A percentile compares a stretch with the other conserved stretches of the same genome.
Conservation (phyloP, 37 sponge, comb jelly and placozoan species). For the Amphimedon queenslandica region DNA sequence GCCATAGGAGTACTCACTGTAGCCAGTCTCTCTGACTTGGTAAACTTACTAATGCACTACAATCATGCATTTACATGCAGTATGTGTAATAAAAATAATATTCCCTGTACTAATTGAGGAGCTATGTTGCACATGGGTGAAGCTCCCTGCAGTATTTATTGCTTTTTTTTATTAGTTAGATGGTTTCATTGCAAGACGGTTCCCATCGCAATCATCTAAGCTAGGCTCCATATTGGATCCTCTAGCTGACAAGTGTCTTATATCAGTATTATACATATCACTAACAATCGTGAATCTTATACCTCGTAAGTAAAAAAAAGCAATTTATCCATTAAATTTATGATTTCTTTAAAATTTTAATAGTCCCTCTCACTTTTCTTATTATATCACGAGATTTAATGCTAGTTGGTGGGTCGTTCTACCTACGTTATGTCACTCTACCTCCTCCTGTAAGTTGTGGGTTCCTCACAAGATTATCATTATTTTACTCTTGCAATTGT, state of each 20-base stretch:
- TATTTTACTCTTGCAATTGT: not conserved
- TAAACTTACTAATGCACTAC: conserved; percentile 6
- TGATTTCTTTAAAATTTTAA: not conserved
- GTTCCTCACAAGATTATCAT: not conserved
- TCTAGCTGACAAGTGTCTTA: conserved; percentile 82
- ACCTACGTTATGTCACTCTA: conserved; percentile 78
- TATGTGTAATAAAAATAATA: no score
- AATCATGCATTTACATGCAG: not conserved
- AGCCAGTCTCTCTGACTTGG: conserved; percentile 69
- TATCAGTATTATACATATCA: conserved; percentile 47
- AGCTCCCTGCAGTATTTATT: no score
- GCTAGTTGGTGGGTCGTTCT: conserved; percentile 57
- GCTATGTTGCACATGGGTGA: no score
- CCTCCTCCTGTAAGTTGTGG: conserved; percentile 75
- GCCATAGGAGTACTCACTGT: conserved; percentile 61
- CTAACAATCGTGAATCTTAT: conserved; percentile 53
- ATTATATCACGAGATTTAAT: conserved; percentile 67
- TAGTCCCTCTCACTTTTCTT: conserved; percentile 51
- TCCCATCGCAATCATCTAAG: conserved; percentile 60
- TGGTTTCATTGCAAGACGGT: conserved; percentile 80
- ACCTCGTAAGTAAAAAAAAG: conserved; percentile 46
- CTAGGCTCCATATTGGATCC: conserved; percentile 84
- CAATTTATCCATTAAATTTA: not conserved
- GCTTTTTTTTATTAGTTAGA: no score
- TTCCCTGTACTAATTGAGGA: no score